Base-by-base conservation (phyloP, 2,888 invertebrate species). In the Lymantria dispar region DNA sequence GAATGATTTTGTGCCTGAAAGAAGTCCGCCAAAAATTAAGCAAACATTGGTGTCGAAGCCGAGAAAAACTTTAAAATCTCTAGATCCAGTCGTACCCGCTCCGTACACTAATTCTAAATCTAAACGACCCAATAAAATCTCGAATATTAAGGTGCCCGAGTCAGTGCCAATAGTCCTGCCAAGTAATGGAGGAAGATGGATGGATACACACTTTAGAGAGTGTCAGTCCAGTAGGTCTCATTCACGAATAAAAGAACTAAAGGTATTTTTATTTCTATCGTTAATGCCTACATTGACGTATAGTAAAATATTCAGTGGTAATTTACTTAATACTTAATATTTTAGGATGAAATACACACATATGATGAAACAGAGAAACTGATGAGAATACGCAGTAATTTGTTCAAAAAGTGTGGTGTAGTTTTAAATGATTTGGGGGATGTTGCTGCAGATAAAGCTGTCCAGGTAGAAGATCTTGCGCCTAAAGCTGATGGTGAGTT, bases 341-440 rank as follows among this genome's bases (percentile, higher is more conserved):
- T 76, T n/a, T 73, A 91, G 91, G 83, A 86, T 68, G 91, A 91
- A 75, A 91, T 91, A 38, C 78, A 81, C 60, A 80, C 76, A 2
- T 90, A 81, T 54, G 71, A 80, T 54, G 78, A 85, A 22, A 80
- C 68, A 0, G 82, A 87, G 29, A 86, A 83, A 46, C 30, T 79
- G 7, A 68, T 80, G 61, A 78, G 70, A 43, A 69, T 87, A 1
- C 76, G 80, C 9, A 81, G 78, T 52, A 70, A 70, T 8, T 68
- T 90, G n/a, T 87, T 78, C 48, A 78, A 82, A 58, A 80, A 70
- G 22, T 87, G 87, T 64, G 90, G 89, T 30, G 76, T 90, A 7
- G 74, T 85, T 50, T 50, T 91, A 41, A 78, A 87, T 56, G 84
- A 85, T 50, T 62, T 68, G 0, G 85, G 87, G 0, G 63, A 70